These are phyloP conservation scores for Eulacestoma nigropectus DNA, from an alignment of 2,113 vertebrate genomes.

Conservation along the genomic window DNA sequence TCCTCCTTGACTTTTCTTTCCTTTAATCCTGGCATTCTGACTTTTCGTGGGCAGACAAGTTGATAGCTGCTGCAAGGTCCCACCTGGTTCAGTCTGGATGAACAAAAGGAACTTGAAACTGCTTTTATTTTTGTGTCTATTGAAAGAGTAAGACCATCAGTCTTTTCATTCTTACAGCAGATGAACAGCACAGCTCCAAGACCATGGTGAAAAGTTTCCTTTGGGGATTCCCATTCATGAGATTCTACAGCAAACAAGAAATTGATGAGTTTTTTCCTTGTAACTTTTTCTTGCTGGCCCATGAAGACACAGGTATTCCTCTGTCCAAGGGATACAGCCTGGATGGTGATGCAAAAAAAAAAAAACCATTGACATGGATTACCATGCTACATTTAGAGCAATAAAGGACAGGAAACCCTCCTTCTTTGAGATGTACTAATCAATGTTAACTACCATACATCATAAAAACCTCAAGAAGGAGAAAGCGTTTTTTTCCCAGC, in stretches of 20 bases:
- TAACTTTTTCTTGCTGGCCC: slow-evolving; percentile 24
- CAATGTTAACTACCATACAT: not conserved
- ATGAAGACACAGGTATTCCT: not conserved
- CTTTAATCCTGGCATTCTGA: slow-evolving; percentile 6
- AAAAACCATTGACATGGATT: not conserved
- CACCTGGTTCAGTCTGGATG: not conserved
- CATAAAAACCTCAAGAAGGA: slow-evolving; percentile 23
- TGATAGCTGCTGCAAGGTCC: not conserved
- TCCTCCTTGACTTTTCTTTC: slow-evolving; percentile 25
- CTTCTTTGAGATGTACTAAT: slow-evolving; percentile 21
- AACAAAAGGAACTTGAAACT: not conserved
- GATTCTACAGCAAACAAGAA: slow-evolving; percentile 22
- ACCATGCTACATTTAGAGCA: not conserved
- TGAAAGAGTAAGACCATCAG: not conserved
- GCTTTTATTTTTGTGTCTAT: not conserved
- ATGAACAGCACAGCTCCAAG: not conserved
- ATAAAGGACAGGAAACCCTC: not conserved
- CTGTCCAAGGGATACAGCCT: not conserved
- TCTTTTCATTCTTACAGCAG: slow-evolving; percentile 1
- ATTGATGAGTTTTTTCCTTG: slow-evolving; percentile 11
- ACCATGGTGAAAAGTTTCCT: not conserved
- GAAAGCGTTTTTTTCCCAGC: not conserved
- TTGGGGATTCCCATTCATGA: not conserved
- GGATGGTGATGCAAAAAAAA: not conserved
- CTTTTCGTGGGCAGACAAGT: not conserved